These are phyloP conservation scores for Picathartes gymnocephalus DNA, from an alignment of 2,113 vertebrate genomes.

Conservation along the genomic window DNA sequence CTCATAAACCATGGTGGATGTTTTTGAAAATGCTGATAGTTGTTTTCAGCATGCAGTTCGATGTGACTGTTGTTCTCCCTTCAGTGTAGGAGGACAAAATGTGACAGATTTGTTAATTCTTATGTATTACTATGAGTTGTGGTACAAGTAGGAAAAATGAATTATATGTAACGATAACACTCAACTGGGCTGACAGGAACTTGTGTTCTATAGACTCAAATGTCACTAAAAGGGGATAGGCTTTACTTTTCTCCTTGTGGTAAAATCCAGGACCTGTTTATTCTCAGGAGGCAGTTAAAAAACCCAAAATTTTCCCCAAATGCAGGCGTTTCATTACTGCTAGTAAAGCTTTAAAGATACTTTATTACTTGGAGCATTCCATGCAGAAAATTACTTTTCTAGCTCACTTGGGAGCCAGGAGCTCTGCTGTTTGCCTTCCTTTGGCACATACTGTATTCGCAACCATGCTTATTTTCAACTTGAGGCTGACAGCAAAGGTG, in stretches of 20 bases:
- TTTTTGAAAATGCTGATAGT: background rate
- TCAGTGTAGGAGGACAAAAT: background rate
- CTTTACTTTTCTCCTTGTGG: background rate
- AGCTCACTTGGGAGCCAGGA: background rate
- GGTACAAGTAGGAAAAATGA: background rate
- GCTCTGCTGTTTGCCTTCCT: background rate
- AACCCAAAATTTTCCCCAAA: background rate
- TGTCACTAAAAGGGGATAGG: background rate
- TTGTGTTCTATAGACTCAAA: background rate
- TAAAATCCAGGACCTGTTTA: background rate
- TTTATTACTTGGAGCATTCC: background rate
- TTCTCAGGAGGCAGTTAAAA: background rate
- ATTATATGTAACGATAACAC: background rate
- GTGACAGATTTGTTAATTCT: background rate
- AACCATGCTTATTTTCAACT: background rate
- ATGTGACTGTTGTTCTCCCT: background rate
- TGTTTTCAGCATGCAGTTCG: background rate
- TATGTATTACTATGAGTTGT: background rate
- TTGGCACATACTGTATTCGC: background rate
- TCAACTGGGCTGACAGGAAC: background rate
- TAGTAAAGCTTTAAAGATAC: background rate
- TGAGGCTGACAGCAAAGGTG: background rate
- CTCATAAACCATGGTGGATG: background rate
- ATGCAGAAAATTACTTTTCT: background rate
- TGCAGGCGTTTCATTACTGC: background rate